These are phyloP conservation scores for Autographa pulchrina DNA, from an alignment of 2,888 invertebrate species.

Conservation along the genomic window DNA sequence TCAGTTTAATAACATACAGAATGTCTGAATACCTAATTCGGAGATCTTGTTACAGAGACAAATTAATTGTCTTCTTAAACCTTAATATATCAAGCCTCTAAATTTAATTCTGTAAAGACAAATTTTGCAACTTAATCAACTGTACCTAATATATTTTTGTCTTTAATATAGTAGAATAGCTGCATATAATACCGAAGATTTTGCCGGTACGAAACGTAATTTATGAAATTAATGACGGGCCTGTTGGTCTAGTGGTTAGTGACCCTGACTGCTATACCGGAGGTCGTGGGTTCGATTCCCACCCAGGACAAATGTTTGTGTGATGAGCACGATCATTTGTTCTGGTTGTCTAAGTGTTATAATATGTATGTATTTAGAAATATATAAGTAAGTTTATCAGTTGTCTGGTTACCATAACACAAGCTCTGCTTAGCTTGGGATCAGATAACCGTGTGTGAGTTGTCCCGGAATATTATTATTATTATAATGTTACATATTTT, in stretches of 20 bases:
- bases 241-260: too few species aligned
- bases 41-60: conserved; percentile 14
- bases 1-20: conserved; percentile 8
- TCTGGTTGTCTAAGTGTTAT: too few species aligned
- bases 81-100: conserved; percentile 33
- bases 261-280: too few species aligned
- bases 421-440: too few species aligned
- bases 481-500: background rate
- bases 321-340: too few species aligned
- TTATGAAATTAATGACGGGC: background rate
- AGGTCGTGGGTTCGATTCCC: too few species aligned
- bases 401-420: too few species aligned
- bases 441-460: too few species aligned
- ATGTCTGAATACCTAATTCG: conserved; percentile 14
- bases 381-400: too few species aligned
- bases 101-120: conserved; percentile 30
- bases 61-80: conserved; percentile 30
- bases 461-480: too few species aligned
- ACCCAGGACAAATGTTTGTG: too few species aligned
- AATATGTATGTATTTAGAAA: too few species aligned
- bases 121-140: conserved; percentile 28
- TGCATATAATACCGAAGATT: conserved; percentile 12
- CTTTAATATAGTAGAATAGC: conserved; percentile 7
- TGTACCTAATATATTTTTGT: conserved; percentile 14
- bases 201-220: background rate